A percentile compares a stretch with the other conserved stretches of the same genome.
Evolutionary conservation across 2,113 vertebrate genomes (phyloP).

Genomic region (Sander vitreus): DNA sequence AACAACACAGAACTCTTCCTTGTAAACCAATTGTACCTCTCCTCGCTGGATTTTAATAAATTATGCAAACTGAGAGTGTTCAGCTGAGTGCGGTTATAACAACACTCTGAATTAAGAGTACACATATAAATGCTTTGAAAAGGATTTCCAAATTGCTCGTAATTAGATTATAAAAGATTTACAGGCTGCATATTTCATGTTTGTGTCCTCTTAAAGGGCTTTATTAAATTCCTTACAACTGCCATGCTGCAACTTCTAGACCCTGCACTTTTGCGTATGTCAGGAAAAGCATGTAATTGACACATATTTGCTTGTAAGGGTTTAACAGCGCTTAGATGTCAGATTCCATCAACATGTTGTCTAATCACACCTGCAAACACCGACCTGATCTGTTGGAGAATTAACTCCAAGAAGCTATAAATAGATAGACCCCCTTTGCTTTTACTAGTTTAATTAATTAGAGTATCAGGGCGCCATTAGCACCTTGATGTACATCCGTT

Average conservation of each 20-base stretch:
- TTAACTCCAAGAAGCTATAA: conserved; percentile 7
- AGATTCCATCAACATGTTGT: conserved; percentile 28
- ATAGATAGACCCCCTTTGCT: conserved; percentile 22
- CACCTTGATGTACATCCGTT: conserved; percentile 37
- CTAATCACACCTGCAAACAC: conserved; percentile 51
- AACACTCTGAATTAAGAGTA: conserved; percentile 25
- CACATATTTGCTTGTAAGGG: conserved; percentile 20
- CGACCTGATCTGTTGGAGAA: background rate
- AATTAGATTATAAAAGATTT: conserved; percentile 71
- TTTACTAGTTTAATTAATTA: conserved; percentile 52
- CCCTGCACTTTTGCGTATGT: conserved; percentile 17
- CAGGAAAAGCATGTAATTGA: background rate
- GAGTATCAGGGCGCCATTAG: conserved; percentile 60
- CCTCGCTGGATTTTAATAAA: conserved; percentile 7
- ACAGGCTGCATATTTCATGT: conserved; percentile 50
- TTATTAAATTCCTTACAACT: conserved; percentile 51
- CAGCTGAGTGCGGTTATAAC: background rate
- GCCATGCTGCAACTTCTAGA: background rate
- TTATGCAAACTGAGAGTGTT: background rate
- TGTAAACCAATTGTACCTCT: conserved; percentile 1
- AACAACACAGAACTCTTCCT: conserved; percentile 7
- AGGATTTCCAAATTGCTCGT: conserved; percentile 48
- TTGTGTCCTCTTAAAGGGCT: conserved; percentile 22
- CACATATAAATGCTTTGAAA: conserved; percentile 49
- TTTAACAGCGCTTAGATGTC: conserved; percentile 29